A percentile compares a stretch with the other conserved stretches of the same genome.
Conservation (phyloP, 2,113 vertebrate species). For the Tachycineta bicolor region DNA sequence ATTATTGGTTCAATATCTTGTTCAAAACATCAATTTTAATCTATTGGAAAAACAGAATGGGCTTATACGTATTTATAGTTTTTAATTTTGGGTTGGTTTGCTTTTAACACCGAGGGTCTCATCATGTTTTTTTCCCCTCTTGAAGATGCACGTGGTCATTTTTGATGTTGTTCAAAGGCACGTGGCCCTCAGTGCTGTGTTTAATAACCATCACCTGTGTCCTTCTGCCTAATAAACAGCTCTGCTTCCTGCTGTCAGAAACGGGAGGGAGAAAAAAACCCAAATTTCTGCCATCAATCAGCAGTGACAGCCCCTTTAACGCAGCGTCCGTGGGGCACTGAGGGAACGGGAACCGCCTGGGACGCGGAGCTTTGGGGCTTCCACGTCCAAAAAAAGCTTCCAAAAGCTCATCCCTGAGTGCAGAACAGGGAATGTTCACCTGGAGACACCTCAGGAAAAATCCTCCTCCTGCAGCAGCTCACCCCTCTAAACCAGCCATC, state of each 20-base stretch:
- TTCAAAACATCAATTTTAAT: constrained; percentile 27
- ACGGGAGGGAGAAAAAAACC: constrained; percentile 76
- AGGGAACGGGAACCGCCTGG: constrained; percentile 79
- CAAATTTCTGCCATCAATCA: constrained; percentile 91
- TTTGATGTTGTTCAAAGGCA: constrained; percentile 17
- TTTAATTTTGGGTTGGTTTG: background rate
- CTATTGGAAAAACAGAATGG: background rate
- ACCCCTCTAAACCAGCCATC: background rate
- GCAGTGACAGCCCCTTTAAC: constrained; percentile 83
- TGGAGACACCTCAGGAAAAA: background rate
- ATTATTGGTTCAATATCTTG: background rate
- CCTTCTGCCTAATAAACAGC: constrained; percentile 74
- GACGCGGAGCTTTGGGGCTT: constrained; percentile 64
- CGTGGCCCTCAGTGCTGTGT: constrained; percentile 57
- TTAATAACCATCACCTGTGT: constrained; percentile 84
- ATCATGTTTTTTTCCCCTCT: background rate
- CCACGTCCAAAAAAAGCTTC: background rate
- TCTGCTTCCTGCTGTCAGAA: constrained; percentile 82
- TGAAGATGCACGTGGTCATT: constrained; percentile 11
- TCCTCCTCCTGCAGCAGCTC: background rate
- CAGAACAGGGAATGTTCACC: background rate
- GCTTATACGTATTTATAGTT: background rate
- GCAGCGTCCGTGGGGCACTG: constrained; percentile 78
- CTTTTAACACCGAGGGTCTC: background rate
- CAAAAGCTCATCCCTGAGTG: background rate